Evolutionary conservation across 92 coral and sea anemone species (phyloP), one percentile per base, ranked within the genome.

Genomic region (Porites divaricata): DNA sequence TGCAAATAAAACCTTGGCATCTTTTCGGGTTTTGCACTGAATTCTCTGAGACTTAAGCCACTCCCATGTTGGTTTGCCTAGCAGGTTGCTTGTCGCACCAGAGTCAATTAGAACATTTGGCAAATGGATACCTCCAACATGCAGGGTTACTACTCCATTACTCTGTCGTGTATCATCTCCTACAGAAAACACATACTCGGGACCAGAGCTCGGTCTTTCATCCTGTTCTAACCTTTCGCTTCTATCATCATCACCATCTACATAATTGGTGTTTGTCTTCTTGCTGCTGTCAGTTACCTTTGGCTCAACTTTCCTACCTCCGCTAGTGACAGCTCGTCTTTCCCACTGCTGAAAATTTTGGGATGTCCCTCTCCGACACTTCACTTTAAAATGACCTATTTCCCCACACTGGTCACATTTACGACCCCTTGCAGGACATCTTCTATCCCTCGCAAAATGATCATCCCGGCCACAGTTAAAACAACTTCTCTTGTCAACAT

Each of bases 41-140:
- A 80, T 4, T 66, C 14, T 79, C 70, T 71, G 70, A 0, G 57
- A 16, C 20, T 58, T 59, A 8, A 81, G 86, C 86, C 86, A 81
- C 79, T 82, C 86, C 86, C 90, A 80, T 8, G 76, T 51, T 22
- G 5, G 10, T 9, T 70, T 22, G 20, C 66, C 90, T 20, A 87
- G 16, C 14, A 75, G 52, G 75, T 82, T 67, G 77, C 87, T 26
- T 28, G 78, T 72, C 15, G 71, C 62, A 6, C 83, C 83, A 4
- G 83, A 88, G 24, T 88, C 88, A 51, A 81, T 74, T 10, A 81
- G 73, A 28, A 87, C 83, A 75, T 81, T 68, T 50, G 79, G 70
- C 77, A 81, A 59, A 23, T n/a, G n/a, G n/a, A n/a, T 74, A 66
- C 73, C 88, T n/a, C 77, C 91, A 24, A 58, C 63, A 7, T 10